Evolutionary conservation across 2,113 vertebrate genomes (phyloP), one percentile per base, ranked within the genome.

Genomic region (Hassar affinis): DNA sequence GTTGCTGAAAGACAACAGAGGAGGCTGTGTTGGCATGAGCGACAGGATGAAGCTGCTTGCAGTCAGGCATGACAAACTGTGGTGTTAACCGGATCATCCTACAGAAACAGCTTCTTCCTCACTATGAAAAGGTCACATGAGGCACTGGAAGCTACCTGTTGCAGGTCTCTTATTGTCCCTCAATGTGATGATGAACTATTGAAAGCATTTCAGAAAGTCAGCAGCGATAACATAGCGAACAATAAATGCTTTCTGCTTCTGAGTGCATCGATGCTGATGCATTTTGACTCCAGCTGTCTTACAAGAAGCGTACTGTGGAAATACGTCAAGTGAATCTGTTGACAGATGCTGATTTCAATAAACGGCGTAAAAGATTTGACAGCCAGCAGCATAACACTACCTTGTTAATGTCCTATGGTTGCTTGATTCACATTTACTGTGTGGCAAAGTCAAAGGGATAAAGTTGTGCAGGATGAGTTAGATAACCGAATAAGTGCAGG

Each of bases 21-120:
- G 90, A 85, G 87, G 90, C 91, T 93, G 90, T 93, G 92, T 94
- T 88, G 83, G 25, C 45, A 4, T 90, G 92, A 93, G 90, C 88
- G 90, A 92, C 91, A 90, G 87, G 85, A 69, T 56, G 86, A 89
- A 91, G 90, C 84, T 88, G 87, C 88, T 87, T 62, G 83, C 49
- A 84, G 86, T 38, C 35, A 87, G 89, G 87, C 78, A 86, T 84
- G 79, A 82, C 74, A 78, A 78, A 84, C 84, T 80, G 80, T 79
- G 56, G 54, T 56, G 49, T 87, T 87, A 79, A 8, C 22, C n/a
- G 51, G 52, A 82, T 45, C 64, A 81, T 75, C 56, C 59, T 42
- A 45, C 27, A 49, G 59, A 64, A 83, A 38, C 8, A 7, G 33
- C 72, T 75, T n/a, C 56, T 51, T 79, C 35, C 51, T 56, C 62